phyloP scores from a whole-genome alignment of 92 coral and sea anemone species.

The Meandrina meandrites region DNA sequence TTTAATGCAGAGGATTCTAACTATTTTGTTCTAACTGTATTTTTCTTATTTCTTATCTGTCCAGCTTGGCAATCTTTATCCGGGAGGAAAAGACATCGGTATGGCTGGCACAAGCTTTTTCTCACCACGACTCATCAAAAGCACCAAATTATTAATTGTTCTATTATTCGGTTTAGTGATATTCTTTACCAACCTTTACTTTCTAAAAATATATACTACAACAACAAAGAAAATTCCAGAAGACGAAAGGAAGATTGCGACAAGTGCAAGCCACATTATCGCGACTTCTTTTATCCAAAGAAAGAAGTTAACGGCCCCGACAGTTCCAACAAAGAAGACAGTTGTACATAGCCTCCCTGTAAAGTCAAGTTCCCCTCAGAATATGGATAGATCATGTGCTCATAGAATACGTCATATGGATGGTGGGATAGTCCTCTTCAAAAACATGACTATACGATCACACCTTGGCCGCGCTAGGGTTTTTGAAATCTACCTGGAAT shows the following conservation, averaged over 20 bases:
- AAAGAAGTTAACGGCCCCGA: background rate
- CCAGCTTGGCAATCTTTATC: background rate
- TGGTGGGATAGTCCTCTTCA: background rate
- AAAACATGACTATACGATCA: slow-evolving; percentile 7
- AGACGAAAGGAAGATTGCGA: background rate
- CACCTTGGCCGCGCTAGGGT: slow-evolving; percentile 14
- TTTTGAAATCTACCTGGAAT: background rate
- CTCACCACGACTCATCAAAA: slow-evolving; percentile 10
- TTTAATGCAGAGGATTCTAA: background rate
- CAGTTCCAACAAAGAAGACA: background rate
- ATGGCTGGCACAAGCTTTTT: slow-evolving; percentile 11
- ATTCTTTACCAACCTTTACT: slow-evolving; percentile 12
- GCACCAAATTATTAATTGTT: background rate
- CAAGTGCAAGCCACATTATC: background rate
- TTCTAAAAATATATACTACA: background rate
- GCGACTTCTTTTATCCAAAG: background rate
- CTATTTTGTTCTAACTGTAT: background rate
- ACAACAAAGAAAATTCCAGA: background rate
- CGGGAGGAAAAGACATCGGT: background rate
- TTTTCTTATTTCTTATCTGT: background rate
- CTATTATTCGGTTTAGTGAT: background rate
- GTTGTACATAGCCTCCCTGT: background rate
- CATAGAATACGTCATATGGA: background rate
- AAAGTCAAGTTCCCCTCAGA: background rate
- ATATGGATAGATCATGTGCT: background rate